Conservation (phyloP, 2,797 vertebrate genomes). For the Petrocephalus schoutedeni region DNA sequence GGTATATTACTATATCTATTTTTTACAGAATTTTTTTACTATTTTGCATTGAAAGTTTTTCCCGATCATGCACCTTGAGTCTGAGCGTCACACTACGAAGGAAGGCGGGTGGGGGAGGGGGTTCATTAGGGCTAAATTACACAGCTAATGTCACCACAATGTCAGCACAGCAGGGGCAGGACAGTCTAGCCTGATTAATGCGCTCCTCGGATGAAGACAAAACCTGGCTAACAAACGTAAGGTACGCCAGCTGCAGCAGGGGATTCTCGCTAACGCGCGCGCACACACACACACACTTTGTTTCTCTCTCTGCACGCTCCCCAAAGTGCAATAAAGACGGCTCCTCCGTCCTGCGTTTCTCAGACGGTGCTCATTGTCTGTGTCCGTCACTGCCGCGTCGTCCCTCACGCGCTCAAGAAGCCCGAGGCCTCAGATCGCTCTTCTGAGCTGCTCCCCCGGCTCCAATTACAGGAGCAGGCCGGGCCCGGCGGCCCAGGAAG, state of each 20-base stretch:
- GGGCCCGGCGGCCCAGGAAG: neutral
- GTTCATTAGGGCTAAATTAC: slow-evolving; percentile 39
- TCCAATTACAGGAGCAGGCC: slow-evolving; percentile 15
- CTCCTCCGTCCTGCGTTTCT: neutral
- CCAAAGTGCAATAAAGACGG: neutral
- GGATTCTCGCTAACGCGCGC: neutral
- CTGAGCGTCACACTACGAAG: neutral
- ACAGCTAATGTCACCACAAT: slow-evolving; percentile 43
- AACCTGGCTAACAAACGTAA: slow-evolving; percentile 39
- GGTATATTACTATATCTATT: too few species aligned
- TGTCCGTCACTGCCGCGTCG: neutral
- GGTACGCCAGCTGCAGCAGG: slow-evolving; percentile 42
- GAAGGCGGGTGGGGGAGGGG: neutral
- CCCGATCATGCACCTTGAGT: neutral
- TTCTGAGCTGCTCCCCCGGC: neutral
- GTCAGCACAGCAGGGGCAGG: slow-evolving; percentile 45
- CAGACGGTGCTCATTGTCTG: neutral
- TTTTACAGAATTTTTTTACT: neutral
- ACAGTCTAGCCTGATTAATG: slow-evolving; percentile 51
- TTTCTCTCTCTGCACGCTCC: neutral
- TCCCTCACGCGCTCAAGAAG: neutral
- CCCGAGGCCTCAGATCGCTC: neutral
- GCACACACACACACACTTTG: neutral
- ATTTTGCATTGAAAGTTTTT: neutral
- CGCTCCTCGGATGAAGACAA: slow-evolving; percentile 39